Evolutionary conservation across 2,113 vertebrate genomes (phyloP).

Genomic region (Hydropotes inermis): DNA sequence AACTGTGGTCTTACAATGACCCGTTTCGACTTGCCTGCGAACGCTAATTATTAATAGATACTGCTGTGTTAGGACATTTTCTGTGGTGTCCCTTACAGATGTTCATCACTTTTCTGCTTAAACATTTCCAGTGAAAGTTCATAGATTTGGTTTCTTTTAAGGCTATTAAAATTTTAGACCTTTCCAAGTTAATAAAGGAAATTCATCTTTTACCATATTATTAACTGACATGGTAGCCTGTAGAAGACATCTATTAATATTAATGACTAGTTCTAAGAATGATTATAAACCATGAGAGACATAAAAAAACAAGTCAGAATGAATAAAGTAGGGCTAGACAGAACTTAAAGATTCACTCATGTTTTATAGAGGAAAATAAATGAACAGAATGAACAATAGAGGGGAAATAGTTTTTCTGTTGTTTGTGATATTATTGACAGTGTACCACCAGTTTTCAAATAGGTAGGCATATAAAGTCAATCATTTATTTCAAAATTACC

Average conservation of each 20-base stretch:
- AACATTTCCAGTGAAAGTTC: background rate
- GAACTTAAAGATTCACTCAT: background rate
- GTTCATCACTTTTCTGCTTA: background rate
- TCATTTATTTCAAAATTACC: background rate
- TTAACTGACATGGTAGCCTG: background rate
- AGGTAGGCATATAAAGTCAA: background rate
- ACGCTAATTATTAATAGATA: background rate
- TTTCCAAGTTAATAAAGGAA: background rate
- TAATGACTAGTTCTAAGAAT: background rate
- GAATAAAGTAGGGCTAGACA: background rate
- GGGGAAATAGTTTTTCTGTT: background rate
- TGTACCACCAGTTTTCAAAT: conserved; percentile 10
- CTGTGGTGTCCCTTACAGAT: background rate
- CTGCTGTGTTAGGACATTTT: background rate
- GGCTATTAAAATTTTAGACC: background rate
- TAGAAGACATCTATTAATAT: background rate
- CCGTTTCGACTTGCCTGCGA: background rate
- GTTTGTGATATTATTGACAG: background rate
- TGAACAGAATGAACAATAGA: background rate
- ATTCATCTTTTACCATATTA: background rate
- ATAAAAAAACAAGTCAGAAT: background rate
- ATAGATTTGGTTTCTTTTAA: background rate
- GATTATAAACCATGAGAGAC: background rate
- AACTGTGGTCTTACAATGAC: background rate
- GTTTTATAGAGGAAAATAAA: background rate